Percentiles rank a stretch among this genome's conserved stretches.
phyloP scores from a whole-genome alignment of 2,113 vertebrate genomes.

The Phycodurus eques region DNA sequence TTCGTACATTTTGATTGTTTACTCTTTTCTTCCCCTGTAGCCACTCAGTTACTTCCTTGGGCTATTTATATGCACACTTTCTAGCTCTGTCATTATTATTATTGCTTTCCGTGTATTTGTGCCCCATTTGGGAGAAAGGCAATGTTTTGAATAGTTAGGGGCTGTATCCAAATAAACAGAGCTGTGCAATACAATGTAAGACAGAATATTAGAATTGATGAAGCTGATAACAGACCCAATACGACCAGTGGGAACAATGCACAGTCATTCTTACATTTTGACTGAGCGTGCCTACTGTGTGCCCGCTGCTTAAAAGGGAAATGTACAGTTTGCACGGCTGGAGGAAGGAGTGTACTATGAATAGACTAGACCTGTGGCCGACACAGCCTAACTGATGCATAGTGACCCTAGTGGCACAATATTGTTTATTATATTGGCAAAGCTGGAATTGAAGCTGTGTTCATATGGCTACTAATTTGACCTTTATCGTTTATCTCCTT shows the following conservation, averaged over 20 bases:
- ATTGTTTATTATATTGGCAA: neutral
- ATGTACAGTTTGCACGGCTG: slow-evolving; percentile 29
- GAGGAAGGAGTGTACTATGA: slow-evolving; percentile 22
- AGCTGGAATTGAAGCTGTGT: neutral
- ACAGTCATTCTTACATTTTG: slow-evolving; percentile 56
- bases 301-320: slow-evolving; percentile 51
- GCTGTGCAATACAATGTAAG: slow-evolving; percentile 63
- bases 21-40: slow-evolving; percentile 45
- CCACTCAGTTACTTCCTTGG: slow-evolving; percentile 61
- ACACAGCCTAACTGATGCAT: neutral
- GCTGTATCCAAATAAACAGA: slow-evolving; percentile 68
- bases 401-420: slow-evolving; percentile 7
- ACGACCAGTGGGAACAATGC: slow-evolving; percentile 65
- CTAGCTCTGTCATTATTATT: slow-evolving; percentile 67
- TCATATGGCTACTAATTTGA: too few species aligned
- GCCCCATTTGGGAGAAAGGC: slow-evolving; percentile 52
- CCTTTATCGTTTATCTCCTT: too few species aligned
- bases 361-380: slow-evolving; percentile 40
- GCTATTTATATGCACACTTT: slow-evolving; percentile 67
- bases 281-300: slow-evolving; percentile 61
- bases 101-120: slow-evolving; percentile 70
- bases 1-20: slow-evolving; percentile 70
- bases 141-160: slow-evolving; percentile 67
- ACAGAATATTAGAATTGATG: slow-evolving; percentile 65
- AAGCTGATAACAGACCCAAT: slow-evolving; percentile 63